Base-by-base conservation (phyloP, 2,797 vertebrate genomes). In the Tarsius wallacei region DNA sequence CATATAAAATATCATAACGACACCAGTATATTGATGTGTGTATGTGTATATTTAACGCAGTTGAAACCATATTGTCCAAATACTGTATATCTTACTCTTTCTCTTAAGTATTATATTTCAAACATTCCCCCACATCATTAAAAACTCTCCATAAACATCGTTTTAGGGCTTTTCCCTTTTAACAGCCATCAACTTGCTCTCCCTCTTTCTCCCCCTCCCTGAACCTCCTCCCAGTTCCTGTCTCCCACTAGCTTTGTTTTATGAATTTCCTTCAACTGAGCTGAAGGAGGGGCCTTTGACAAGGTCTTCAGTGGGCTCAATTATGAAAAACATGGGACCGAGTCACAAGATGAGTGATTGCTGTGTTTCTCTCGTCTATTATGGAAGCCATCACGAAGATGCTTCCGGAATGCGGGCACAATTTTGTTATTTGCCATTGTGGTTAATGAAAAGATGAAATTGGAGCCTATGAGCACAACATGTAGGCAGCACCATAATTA, bases 401-500 rank as follows among this genome's bases (percentile, higher is more conserved):
- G 13, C 71, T 93, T 98, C 93, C 90, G n/a, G 78, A 97, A 94
- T 2, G 74, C 86, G 42, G 70, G 82, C 95, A 74, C 36, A 36
- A 63, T 89, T 94, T 63, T 97, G 90, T 82, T 97, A 94, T 93
- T 97, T 98, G 97, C 89, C 71, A 17, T 36, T 96, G 93, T 86
- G 93, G 96, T 93, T 97, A 98, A 97, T 98, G 94, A 98, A 98
- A 98, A 98, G 95, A 95, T 96, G 95, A 97, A 98, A 98, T 97
- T 96, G 95, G 57, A 97, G 78, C 87, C 89, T 90, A 96, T 96
- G 92, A 95, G 84, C 64, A 82, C 92, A 91, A 90, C 59, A 8
- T 85, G 90, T 85, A 98, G 97, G 94, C 93, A 97, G 76, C 24
- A 90, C 91, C 93, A 49, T 97, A 98, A 98, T 98, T 98, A 98